A percentile compares a stretch with the other conserved stretches of the same genome.
Conservation (phyloP, 2,888 invertebrate genomes). For the Eupithecia dodoneata region DNA sequence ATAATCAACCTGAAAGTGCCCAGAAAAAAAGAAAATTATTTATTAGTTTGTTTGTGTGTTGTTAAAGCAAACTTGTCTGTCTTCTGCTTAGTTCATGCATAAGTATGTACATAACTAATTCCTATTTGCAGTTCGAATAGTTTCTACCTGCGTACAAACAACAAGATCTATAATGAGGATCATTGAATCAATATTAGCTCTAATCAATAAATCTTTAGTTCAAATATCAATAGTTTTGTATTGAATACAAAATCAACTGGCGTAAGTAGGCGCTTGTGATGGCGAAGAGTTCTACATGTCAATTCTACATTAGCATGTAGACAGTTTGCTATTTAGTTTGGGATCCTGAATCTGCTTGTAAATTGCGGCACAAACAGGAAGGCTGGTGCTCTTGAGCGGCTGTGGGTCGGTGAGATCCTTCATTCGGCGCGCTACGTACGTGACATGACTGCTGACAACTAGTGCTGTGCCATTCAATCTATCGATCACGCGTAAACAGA, state of each 20-base stretch:
- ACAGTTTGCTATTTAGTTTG: slow-evolving; percentile 6
- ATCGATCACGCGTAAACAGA: slow-evolving; percentile 64
- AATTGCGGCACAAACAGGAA: slow-evolving; percentile 35
- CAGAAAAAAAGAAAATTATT: too few species aligned
- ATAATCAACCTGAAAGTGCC: slow-evolving; percentile 13
- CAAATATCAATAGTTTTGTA: neutral
- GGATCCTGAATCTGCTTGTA: slow-evolving; percentile 24
- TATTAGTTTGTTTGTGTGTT: too few species aligned
- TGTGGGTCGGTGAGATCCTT: slow-evolving; percentile 64
- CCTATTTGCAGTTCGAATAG: neutral
- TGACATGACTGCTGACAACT: slow-evolving; percentile 59
- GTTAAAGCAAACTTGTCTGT: too few species aligned
- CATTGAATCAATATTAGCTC: neutral
- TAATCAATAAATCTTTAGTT: neutral
- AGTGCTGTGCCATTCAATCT: slow-evolving; percentile 54
- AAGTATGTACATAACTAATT: neutral
- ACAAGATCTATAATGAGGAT: neutral
- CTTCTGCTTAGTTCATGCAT: neutral
- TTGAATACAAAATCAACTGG: neutral
- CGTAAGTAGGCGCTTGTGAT: neutral
- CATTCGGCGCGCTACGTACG: slow-evolving; percentile 65
- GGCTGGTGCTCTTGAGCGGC: slow-evolving; percentile 45
- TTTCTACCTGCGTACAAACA: neutral
- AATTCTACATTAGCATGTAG: slow-evolving; percentile 1
- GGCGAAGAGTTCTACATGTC: neutral